Conservation (phyloP, 2,888 invertebrate species). For the Falcaria lacertinaria region DNA sequence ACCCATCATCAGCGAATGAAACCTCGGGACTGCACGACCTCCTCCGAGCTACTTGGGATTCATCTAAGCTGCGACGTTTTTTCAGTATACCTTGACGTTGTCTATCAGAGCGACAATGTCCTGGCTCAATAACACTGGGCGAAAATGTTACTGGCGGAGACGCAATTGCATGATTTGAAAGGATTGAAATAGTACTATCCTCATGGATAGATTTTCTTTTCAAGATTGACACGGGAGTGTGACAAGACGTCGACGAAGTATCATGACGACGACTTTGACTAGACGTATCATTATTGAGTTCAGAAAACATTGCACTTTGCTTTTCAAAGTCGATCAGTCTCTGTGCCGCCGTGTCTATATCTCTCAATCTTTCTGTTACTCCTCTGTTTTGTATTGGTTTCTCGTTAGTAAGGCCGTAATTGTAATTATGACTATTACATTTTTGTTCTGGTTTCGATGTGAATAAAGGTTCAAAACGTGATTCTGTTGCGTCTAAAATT, state of each 20-base stretch:
- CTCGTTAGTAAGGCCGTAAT: constrained; percentile 55
- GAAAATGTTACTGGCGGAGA: constrained; percentile 90
- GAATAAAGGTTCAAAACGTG: constrained; percentile 59
- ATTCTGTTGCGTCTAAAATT: constrained; percentile 59
- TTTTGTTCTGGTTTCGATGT: constrained; percentile 54
- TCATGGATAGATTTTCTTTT: constrained; percentile 83
- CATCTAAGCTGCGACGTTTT: constrained; percentile 90
- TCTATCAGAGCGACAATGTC: constrained; percentile 74
- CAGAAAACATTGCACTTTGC: constrained; percentile 77
- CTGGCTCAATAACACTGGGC: constrained; percentile 85
- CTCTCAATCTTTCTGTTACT: constrained; percentile 68
- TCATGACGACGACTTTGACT: constrained; percentile 75
- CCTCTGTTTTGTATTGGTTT: constrained; percentile 54
- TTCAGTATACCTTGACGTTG: constrained; percentile 89
- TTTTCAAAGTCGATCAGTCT: constrained; percentile 78
- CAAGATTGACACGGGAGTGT: constrained; percentile 82
- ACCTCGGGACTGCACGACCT: constrained; percentile 86
- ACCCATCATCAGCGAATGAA: constrained; percentile 78
- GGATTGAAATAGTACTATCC: constrained; percentile 66
- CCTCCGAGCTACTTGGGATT: constrained; percentile 84
- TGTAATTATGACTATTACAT: constrained; percentile 54
- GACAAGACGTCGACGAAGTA: constrained; percentile 57
- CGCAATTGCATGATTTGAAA: constrained; percentile 74
- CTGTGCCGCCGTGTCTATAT: constrained; percentile 76
- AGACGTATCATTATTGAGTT: constrained; percentile 74